Percentiles rank a stretch among this genome's conserved stretches.
Conservation (phyloP, 2,888 invertebrate genomes). For the Cheilosia vulpina region DNA sequence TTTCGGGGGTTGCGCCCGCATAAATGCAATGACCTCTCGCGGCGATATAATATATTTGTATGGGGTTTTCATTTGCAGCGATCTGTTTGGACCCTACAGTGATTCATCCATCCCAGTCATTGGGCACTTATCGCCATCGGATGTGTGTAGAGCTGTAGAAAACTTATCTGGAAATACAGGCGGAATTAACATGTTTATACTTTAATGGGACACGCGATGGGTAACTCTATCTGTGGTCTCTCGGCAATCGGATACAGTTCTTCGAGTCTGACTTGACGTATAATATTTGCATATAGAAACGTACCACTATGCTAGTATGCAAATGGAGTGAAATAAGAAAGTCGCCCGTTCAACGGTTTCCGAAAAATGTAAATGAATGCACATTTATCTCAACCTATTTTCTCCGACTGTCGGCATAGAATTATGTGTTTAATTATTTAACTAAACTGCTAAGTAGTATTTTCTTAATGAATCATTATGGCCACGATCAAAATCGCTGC, state of each 20-base stretch:
- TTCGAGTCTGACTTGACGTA: conserved; percentile 22
- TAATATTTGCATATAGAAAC: conserved; percentile 50
- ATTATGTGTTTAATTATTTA: conserved; percentile 21
- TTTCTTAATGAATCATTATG: conserved; percentile 38
- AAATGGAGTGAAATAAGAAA: conserved; percentile 61
- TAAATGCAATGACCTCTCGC: conserved; percentile 69
- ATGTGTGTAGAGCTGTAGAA: conserved; percentile 25
- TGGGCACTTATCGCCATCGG: conserved; percentile 52
- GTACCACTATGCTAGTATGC: conserved; percentile 38
- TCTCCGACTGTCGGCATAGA: neutral
- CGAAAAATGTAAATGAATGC: conserved; percentile 55
- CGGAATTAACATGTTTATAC: conserved; percentile 62
- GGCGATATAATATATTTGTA: conserved; percentile 16
- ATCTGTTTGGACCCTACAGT: conserved; percentile 44
- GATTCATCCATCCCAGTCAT: conserved; percentile 49
- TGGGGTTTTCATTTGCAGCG: conserved; percentile 39
- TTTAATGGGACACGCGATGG: conserved; percentile 42
- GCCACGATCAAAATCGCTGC: conserved; percentile 23
- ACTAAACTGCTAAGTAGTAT: conserved; percentile 41
- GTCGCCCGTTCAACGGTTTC: conserved; percentile 60
- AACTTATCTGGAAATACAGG: neutral
- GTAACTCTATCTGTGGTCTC: conserved; percentile 17
- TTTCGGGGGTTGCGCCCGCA: conserved; percentile 61
- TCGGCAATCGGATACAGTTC: conserved; percentile 44
- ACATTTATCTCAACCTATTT: conserved; percentile 46